phyloP scores from a whole-genome alignment of 2,797 vertebrate genomes.

The Loris lydekkerianus region DNA sequence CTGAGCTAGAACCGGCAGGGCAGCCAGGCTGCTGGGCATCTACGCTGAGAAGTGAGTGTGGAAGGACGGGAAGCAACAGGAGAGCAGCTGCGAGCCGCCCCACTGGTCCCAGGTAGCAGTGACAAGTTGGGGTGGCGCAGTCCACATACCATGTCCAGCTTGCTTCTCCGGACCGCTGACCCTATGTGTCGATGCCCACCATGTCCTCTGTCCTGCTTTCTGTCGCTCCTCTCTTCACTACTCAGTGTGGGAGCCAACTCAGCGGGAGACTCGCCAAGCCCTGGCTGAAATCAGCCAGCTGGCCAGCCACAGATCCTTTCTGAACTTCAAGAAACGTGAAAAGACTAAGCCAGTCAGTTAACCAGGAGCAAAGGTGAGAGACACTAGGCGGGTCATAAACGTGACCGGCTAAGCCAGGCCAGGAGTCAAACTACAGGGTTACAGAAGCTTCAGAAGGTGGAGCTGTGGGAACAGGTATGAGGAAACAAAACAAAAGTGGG shows the following conservation, averaged over 20 bases:
- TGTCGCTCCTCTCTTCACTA: not conserved
- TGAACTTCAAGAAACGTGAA: not conserved
- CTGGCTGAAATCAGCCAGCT: not conserved
- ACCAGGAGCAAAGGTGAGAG: not conserved
- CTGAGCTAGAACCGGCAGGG: not conserved
- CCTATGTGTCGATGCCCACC: not conserved
- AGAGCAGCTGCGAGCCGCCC: not conserved
- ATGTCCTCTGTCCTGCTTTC: not conserved
- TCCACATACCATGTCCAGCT: not conserved
- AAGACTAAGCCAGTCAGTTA: not conserved
- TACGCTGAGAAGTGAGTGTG: not conserved
- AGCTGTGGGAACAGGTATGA: not conserved
- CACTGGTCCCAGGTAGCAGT: not conserved
- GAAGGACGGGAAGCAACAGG: not conserved
- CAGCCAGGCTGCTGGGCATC: not conserved
- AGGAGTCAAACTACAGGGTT: not conserved
- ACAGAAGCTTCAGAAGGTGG: not conserved
- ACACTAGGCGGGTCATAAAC: not conserved
- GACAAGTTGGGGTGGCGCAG: not conserved
- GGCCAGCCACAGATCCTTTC: not conserved
- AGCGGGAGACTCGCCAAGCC: not conserved
- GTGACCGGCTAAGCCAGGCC: not conserved
- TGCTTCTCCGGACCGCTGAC: not conserved
- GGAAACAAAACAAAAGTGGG: not conserved
- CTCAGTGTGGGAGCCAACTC: not conserved